Base-by-base conservation (phyloP, 2,888 invertebrate genomes). In the Parapristionchus giblindavisi region DNA sequence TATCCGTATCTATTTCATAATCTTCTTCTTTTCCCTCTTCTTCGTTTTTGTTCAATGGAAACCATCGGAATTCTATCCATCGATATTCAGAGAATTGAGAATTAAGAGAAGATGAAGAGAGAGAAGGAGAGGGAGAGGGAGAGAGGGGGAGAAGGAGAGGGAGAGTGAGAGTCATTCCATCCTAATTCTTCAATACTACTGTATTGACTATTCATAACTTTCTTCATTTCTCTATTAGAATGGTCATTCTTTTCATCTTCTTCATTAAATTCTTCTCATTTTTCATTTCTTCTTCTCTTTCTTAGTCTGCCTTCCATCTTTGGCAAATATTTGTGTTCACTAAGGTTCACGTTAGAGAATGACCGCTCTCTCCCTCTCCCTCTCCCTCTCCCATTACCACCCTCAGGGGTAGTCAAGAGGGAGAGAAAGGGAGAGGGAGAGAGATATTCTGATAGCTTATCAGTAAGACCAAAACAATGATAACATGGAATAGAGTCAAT, bases 251-350 rank as follows among this genome's bases (percentile, higher is more conserved):
- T 34, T 63, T 38, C 24, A 43, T 48, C n/a, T 66, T 51, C 24
- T 29, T 48, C 6, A 24, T 48, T 51, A 8, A 32, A n/a, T 17
- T 29, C 6, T 34, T 66, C 48, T 66, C 66, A 48, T 66, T 51
- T 24, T 51, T 48, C 51, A 24, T 48, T 66, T 51, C 34, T 38
- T 66, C 48, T 63, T 51, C 51, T 66, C 38, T 51, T 38, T 66
- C 66, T 61, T 32, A 48, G 43, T 29, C 48, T 66, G n/a, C 66
- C 38, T 29, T n/a, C 70, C 70, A 70, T 70, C 70, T 70, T 70
- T 70, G 70, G 70, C 70, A 70, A 70, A 70, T 70, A 70, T 70
- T 70, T 70, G 70, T 70, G 38, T 70, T 51, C 70, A 54, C 52
- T 52, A 54, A 54, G 38, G 70, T 70, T 70, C 70, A 70, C 70